Evolutionary conservation across 2,797 vertebrate species (phyloP), one percentile per base, ranked within the genome.

Genomic region (Hoplostethus atlanticus): DNA sequence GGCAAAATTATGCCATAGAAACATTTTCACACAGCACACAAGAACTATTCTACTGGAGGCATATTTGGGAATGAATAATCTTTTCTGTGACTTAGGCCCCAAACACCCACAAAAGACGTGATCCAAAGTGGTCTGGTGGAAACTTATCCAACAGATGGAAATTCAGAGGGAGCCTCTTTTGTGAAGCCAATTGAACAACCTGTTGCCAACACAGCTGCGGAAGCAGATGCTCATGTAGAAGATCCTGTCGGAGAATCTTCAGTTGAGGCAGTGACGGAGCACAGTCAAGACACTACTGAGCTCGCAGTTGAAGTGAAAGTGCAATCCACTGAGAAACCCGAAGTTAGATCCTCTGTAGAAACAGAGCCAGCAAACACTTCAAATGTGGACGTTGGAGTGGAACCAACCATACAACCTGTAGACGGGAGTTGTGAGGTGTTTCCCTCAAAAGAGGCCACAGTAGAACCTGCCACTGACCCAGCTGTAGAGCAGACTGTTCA

Each of bases 61-160:
- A 70, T 34, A 69, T 30, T 64, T 68, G 3, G 42, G 30, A 80
- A 76, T 65, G 36, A 79, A 16, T 28, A 57, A 9, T 16, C 51
- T 31, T 12, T 2, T 80, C 36, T 87, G 6, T 85, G 28, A 63
- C 78, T 47, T 75, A 92, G 89, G 75, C 5, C 40, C 31, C 28
- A 76, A 56, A 31, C 69, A 70, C 2, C 53, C 12, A n/a, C 53
- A 12, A 68, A 85, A 16, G 17, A 81, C 53, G 16, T 5, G 5
- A 40, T 54, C 58, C 54, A 67, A 73, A 65, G 54, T 28, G 2
- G 6, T 25, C 30, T 21, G 11, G 21, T 34, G 2, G 31, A 44
- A 36, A n/a, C n/a, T 21, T 15, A 30, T 59, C 25, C 44, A 73
- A 16, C 46, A 56, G 51, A 31, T 5, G 47, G 68, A 47, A 42